Evolutionary conservation across 2,888 invertebrate genomes (phyloP).

Genomic region (Magallana nippona): DNA sequence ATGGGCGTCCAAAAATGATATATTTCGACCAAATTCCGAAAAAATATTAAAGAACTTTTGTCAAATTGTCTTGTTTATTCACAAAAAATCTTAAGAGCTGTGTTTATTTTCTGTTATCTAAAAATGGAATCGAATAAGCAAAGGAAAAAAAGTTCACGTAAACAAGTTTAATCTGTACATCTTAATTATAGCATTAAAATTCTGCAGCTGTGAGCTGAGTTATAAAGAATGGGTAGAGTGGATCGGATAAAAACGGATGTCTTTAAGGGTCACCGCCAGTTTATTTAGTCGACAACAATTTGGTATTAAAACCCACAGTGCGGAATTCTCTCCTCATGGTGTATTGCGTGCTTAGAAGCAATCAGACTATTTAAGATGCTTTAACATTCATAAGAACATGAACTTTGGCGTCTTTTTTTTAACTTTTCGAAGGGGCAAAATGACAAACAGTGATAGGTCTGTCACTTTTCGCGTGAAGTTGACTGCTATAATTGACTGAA

Average conservation of each 20-base stretch:
- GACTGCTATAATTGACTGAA: too few relatives aligned
- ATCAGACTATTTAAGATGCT: background rate
- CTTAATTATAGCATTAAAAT: slow-evolving; percentile 33
- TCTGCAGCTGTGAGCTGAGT: background rate
- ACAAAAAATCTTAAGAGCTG: too few relatives aligned
- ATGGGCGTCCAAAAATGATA: background rate
- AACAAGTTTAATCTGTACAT: slow-evolving; percentile 2
- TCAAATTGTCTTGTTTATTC: too few relatives aligned
- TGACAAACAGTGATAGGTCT: too few relatives aligned
- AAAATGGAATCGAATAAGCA: too few relatives aligned
- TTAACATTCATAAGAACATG: background rate
- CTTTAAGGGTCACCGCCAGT: slow-evolving; percentile 7
- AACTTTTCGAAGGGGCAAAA: too few relatives aligned
- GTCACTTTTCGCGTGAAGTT: too few relatives aligned
- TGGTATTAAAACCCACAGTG: slow-evolving; percentile 1
- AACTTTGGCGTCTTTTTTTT: too few relatives aligned
- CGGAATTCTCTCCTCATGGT: background rate
- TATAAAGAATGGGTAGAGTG: background rate
- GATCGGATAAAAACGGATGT: background rate
- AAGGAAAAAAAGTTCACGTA: background rate
- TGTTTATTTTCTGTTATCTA: too few relatives aligned
- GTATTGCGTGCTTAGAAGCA: slow-evolving; percentile 1
- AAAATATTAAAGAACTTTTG: too few relatives aligned
- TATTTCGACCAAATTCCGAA: too few relatives aligned
- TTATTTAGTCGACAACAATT: background rate